phyloP scores from a whole-genome alignment of 1,140 invertebrate species.

The Temnothorax longispinosus region DNA sequence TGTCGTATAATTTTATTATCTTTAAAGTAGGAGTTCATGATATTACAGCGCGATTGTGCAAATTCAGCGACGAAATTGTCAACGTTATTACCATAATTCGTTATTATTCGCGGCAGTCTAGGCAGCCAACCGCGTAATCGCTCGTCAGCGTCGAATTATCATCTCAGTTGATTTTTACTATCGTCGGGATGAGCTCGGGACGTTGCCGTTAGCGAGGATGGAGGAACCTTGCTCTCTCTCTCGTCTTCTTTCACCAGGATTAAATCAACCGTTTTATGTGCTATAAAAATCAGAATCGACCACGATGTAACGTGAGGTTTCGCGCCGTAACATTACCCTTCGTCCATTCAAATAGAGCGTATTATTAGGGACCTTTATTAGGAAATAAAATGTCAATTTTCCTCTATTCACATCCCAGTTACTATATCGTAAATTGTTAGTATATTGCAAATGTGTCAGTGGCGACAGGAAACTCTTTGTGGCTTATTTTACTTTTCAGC shows the following conservation, averaged over 20 bases:
- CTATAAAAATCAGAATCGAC: slow-evolving; percentile 23
- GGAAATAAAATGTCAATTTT: slow-evolving; percentile 39
- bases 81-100: slow-evolving; percentile 43
- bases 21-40: not conserved
- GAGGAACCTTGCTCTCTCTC: not conserved
- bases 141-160: slow-evolving; percentile 41
- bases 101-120: slow-evolving; percentile 11
- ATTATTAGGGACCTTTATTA: slow-evolving; percentile 4
- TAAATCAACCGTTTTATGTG: slow-evolving; percentile 42
- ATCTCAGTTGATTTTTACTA: slow-evolving; percentile 35
- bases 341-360: not conserved
- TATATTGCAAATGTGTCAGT: not conserved
- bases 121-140: slow-evolving; percentile 20
- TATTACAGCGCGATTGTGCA: not conserved
- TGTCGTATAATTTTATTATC: not conserved
- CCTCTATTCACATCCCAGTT: not conserved
- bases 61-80: slow-evolving; percentile 37
- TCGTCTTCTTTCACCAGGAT: not conserved
- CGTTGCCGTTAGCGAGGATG: not conserved
- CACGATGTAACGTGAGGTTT: not conserved
- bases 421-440: slow-evolving; percentile 4
- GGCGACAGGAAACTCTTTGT: not conserved
- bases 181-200: slow-evolving; percentile 13
- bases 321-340: not conserved
- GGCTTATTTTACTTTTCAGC: not conserved